Conservation (phyloP, 2,113 vertebrate genomes). For the Aphelocoma coerulescens region DNA sequence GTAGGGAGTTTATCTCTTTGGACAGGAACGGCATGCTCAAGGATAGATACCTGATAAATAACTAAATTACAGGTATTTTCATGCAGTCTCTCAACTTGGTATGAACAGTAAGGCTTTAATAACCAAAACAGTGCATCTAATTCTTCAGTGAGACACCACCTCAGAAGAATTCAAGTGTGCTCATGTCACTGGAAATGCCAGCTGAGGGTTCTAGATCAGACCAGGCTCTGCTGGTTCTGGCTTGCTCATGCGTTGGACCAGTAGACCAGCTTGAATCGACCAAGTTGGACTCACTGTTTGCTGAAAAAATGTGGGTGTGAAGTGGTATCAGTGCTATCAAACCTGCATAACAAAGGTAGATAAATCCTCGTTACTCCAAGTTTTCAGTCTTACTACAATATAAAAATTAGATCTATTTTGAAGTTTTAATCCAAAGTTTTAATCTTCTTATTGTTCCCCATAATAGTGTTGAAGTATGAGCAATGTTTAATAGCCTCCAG, state of each 20-base stretch:
- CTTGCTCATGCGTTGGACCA: fast-evolving
- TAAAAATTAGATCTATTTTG: background rate
- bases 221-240: background rate
- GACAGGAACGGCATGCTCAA: fast-evolving
- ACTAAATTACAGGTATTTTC: background rate
- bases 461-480: background rate
- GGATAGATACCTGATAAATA: background rate
- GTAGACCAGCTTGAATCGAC: background rate
- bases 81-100: background rate
- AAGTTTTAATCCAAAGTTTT: background rate
- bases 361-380: background rate
- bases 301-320: background rate
- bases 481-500: background rate
- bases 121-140: background rate
- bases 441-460: background rate
- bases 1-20: background rate
- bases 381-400: background rate
- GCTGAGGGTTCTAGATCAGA: background rate
- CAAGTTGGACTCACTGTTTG: background rate
- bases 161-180: background rate
- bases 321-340: background rate
- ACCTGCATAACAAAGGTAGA: background rate
- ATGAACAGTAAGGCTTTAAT: background rate
- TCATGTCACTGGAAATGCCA: background rate
- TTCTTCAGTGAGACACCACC: background rate